Evolutionary conservation across 2,113 vertebrate genomes (phyloP).

Genomic region (Meles meles): DNA sequence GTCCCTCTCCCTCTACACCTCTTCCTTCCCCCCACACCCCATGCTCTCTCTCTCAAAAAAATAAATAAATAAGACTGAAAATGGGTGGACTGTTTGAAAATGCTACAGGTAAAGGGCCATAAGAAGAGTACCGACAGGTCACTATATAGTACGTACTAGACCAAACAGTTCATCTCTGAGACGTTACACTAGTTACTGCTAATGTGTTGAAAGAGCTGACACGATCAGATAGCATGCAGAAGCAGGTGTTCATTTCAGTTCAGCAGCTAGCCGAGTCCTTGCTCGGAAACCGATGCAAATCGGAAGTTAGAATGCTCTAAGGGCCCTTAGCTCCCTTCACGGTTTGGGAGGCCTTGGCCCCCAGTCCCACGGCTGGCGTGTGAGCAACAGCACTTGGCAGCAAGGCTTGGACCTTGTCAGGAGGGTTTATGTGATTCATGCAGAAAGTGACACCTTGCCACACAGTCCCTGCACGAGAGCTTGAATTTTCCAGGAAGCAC

Average conservation of each 20-base stretch:
- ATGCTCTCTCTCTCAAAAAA: background rate
- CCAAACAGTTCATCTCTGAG: background rate
- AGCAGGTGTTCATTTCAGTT: background rate
- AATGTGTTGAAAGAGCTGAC: background rate
- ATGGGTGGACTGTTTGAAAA: background rate
- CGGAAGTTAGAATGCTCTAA: background rate
- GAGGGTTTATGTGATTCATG: background rate
- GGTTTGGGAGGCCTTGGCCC: background rate
- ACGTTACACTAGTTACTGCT: background rate
- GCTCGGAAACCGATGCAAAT: background rate
- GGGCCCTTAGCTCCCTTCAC: background rate
- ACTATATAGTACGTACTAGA: background rate
- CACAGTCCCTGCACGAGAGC: background rate
- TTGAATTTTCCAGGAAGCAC: background rate
- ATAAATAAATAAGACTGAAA: background rate
- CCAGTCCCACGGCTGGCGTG: fast-evolving
- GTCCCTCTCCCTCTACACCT: background rate
- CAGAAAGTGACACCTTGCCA: background rate
- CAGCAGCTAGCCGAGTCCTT: background rate
- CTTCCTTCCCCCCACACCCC: background rate
- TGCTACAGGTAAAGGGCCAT: background rate
- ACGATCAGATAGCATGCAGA: background rate
- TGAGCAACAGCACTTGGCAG: background rate
- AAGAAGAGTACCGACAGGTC: background rate
- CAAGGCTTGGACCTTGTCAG: background rate